Conservation (phyloP, 2,888 invertebrate species). For the Tinea trinotella region DNA sequence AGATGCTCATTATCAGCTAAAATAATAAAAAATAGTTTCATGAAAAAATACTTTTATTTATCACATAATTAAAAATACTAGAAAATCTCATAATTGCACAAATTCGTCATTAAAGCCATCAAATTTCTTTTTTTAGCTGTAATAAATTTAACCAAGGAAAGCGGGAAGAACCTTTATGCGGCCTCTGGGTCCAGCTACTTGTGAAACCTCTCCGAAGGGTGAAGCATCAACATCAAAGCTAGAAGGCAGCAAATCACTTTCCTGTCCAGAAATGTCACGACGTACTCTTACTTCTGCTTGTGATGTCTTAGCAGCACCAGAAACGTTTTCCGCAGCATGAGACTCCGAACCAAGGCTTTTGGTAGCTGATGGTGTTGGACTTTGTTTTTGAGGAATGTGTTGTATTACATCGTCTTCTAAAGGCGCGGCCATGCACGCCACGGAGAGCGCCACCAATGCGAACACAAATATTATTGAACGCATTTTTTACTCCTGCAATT, state of each 20-base stretch:
- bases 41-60: background rate
- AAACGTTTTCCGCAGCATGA: constrained; percentile 58
- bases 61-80: constrained; percentile 1
- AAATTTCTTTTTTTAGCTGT: background rate
- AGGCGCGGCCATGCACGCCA: constrained; percentile 53
- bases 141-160: constrained; percentile 44
- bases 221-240: constrained; percentile 43
- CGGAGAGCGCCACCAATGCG: constrained; percentile 58
- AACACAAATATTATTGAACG: constrained; percentile 55
- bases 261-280: constrained; percentile 46
- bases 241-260: constrained; percentile 54
- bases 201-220: constrained; percentile 46
- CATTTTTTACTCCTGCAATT: constrained; percentile 60
- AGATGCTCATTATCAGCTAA: too few relatives aligned
- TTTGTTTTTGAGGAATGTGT: constrained; percentile 50
- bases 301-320: constrained; percentile 41
- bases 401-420: constrained; percentile 51
- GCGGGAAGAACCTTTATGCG: constrained; percentile 59
- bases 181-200: constrained; percentile 40
- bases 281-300: constrained; percentile 32
- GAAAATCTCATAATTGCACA: background rate
- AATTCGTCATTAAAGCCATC: background rate
- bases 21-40: background rate
- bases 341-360: constrained; percentile 41
- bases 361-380: constrained; percentile 59